Base-by-base conservation (phyloP, 2,888 invertebrate species). In the Zelleria hepariella region DNA sequence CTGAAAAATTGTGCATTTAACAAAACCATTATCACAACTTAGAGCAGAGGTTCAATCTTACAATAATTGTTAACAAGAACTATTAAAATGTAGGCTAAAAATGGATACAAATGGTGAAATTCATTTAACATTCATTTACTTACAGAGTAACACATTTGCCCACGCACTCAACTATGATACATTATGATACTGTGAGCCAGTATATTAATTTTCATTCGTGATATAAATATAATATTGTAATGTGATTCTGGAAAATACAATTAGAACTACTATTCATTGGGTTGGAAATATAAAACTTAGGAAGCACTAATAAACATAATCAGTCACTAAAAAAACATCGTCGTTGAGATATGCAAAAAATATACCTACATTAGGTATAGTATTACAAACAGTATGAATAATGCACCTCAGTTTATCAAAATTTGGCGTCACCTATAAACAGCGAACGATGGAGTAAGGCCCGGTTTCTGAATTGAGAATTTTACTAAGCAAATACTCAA, bases 241-340 rank as follows among this genome's bases (percentile, higher is more conserved):
- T 15, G 10, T 42, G 32, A 42, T 42, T 5, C 10, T 42, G 32
- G 32, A 42, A 15, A 10, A 10, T 32, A 32, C 5, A 15, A 5
- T 51, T 20, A 21, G 10, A 23, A 51, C 21, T 21, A 21, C 21
- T 7, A 51, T 21, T 23, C 6, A 51, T 21, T 8, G 7, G 20
- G 21, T 49, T 51, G 51, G 51, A 51, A 7, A 51, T 51, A 51
- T 21, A 51, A 15, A 15, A 23, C 23, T 53, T 53, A 24, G 53
- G 53, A 53, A 53, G 53, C 53, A 23, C 53, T 53, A 53, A 21
- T 49, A 49, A 49, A 49, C 64, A 68, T 64, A 65, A 66, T 70
- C 48, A 58, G 61, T 53, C 21, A 54, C 42, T 47, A 25, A 42
- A 42, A 15, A 0, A 42, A 42, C 15, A 15, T 15, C 10, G 15